These are phyloP conservation scores for Microtus richardsoni DNA, from an alignment of 2,113 vertebrate species.

Conservation along the genomic window DNA sequence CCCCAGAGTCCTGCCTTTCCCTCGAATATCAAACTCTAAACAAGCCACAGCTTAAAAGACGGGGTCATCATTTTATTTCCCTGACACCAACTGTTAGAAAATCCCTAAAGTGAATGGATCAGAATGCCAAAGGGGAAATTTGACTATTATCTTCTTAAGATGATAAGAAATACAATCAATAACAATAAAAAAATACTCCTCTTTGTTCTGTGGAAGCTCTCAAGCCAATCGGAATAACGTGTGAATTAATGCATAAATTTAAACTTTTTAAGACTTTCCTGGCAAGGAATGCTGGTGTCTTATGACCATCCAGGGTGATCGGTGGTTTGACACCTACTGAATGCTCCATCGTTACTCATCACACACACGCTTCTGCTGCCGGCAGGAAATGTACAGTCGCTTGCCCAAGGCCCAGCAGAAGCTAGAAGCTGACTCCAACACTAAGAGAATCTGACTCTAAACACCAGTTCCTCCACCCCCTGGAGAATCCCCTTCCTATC, in stretches of 20 bases:
- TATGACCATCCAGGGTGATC: not conserved
- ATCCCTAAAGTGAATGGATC: not conserved
- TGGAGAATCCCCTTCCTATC: not conserved
- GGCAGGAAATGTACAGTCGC: too few relatives aligned
- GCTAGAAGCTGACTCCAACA: not conserved
- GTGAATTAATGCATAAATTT: not conserved
- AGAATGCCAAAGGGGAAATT: not conserved
- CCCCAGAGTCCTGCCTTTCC: not conserved
- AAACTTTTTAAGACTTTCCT: not conserved
- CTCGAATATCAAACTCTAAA: not conserved
- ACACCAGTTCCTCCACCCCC: fast-evolving
- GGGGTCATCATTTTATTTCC: not conserved
- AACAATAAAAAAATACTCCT: not conserved
- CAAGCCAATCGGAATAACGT: not conserved
- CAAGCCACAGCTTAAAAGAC: not conserved
- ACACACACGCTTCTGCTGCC: not conserved
- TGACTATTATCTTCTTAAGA: not conserved
- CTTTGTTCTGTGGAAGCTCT: not conserved
- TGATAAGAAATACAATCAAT: not conserved
- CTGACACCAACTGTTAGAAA: not conserved
- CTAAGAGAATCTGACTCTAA: not conserved
- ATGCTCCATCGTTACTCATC: not conserved
- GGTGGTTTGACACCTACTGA: not conserved
- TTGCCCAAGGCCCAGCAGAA: not conserved
- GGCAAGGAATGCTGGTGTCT: not conserved